Evolutionary conservation across 2,113 vertebrate genomes (phyloP), one percentile per base, ranked within the genome.

Genomic region (Struthio camelus): DNA sequence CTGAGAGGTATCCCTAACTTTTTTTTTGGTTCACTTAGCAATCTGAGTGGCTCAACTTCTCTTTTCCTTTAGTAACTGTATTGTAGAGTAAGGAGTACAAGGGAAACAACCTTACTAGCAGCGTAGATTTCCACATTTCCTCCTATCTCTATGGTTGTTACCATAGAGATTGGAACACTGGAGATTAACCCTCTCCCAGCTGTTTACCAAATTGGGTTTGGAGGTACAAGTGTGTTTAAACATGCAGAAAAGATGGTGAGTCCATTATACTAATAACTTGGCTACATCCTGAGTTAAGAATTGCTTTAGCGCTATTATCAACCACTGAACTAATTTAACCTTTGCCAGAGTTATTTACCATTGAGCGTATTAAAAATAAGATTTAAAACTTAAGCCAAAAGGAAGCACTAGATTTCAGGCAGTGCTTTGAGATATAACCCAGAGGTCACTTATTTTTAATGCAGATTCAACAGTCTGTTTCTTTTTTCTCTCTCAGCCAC

Each of bases 401-500:
- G 64, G 79, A 50, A 91, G 62, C n/a, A 36, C 50, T 38, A 42
- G 28, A 94, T 95, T 94, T 85, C 85, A 94, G 46, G 69, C 71
- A 87, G n/a, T 61, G 30, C 18, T 32, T 19, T 78, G 85, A 90
- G 42, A 77, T 85, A 42, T 75, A 93, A 94, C 67, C 64, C 76
- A 89, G 79, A 86, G 89, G 76, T 89, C 54, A 67, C 94, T 91
- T 93, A 82, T 95, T 97, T 96, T 95, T 93, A 83, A 94, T 87
- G 70, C 56, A 42, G 36, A 80, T 91, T 93, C 42, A 83, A 67
- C 54, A 83, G n/a, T 70, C 50, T 10, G 3, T 46, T 87, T 82
- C 46, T 87, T 94, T 96, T 71, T 73, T 80, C 44, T 93, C 85
- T 89, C 70, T 85, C 34, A 34, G 67, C 10, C 23, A 32, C 62